phyloP scores from a whole-genome alignment of 2,797 vertebrate species.

The Cheirogaleus major region DNA sequence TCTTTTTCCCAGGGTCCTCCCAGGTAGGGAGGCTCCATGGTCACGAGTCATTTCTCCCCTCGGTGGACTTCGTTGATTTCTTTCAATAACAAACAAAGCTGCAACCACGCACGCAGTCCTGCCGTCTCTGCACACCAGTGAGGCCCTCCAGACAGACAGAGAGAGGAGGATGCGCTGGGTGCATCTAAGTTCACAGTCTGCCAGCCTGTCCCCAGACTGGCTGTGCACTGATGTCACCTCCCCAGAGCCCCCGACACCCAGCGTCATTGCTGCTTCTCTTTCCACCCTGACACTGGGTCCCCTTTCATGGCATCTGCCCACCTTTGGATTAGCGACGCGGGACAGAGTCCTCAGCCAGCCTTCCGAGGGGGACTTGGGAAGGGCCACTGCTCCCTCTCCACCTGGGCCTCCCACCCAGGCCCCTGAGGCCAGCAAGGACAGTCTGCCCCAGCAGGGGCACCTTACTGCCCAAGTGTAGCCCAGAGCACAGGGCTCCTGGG shows the following conservation, averaged over 20 bases:
- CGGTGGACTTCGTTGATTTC: neutral
- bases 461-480: neutral
- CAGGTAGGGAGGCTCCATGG: neutral
- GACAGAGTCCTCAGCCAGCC: neutral
- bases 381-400: neutral
- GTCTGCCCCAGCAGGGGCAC: neutral
- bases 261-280: neutral
- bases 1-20: neutral
- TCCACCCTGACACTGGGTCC: neutral
- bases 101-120: neutral
- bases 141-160: neutral
- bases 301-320: neutral
- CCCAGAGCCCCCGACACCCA: neutral
- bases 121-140: neutral
- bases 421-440: accelerated
- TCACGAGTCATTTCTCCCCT: neutral
- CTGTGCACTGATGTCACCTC: neutral
- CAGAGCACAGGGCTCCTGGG: accelerated
- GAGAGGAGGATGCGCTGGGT: accelerated
- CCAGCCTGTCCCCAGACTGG: neutral
- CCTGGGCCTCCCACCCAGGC: neutral
- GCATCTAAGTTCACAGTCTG: neutral
- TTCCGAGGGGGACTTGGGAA: neutral
- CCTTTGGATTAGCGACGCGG: neutral
- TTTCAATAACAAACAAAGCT: neutral